Percentiles rank a stretch among this genome's conserved stretches.
These are phyloP conservation scores for Clupea harengus DNA, from an alignment of 2,113 vertebrate genomes.

Conservation along the genomic window DNA sequence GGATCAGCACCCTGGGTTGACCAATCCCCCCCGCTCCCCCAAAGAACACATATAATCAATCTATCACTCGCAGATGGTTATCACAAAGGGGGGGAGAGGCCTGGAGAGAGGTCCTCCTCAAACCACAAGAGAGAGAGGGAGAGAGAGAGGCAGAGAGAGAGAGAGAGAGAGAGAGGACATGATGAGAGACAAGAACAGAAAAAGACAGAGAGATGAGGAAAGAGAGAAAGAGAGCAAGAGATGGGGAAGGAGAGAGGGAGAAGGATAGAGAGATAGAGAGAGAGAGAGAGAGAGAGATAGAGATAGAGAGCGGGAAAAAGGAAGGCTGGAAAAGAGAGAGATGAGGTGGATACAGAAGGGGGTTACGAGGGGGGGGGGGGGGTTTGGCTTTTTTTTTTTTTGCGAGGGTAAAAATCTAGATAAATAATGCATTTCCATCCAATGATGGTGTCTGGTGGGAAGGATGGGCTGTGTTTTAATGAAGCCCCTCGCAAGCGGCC, in stretches of 20 bases:
- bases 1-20: constrained; percentile 73
- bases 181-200: not conserved
- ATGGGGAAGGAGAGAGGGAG: not conserved
- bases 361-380: constrained; percentile 11
- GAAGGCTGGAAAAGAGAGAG: not conserved
- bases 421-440: constrained; percentile 63
- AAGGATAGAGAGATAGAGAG: not conserved
- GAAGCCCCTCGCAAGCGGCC: constrained; percentile 81
- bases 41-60: constrained; percentile 74
- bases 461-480: constrained; percentile 73
- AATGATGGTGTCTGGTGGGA: constrained; percentile 60
- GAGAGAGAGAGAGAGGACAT: not conserved
- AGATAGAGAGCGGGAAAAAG: not conserved
- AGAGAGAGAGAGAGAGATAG: not conserved
- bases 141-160: not conserved
- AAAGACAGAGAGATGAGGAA: constrained; percentile 12
- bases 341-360: not conserved
- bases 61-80: constrained; percentile 75
- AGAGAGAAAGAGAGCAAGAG: not conserved
- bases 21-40: constrained; percentile 63
- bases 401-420: constrained; percentile 50
- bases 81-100: constrained; percentile 59
- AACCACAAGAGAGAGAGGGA: constrained; percentile 38
- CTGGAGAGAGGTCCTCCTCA: constrained; percentile 30
- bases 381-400: constrained; percentile 26